Evolutionary conservation across 1,140 invertebrate species (phyloP), one percentile per base, ranked within the genome.

Genomic region (Papilio polyxenes): DNA sequence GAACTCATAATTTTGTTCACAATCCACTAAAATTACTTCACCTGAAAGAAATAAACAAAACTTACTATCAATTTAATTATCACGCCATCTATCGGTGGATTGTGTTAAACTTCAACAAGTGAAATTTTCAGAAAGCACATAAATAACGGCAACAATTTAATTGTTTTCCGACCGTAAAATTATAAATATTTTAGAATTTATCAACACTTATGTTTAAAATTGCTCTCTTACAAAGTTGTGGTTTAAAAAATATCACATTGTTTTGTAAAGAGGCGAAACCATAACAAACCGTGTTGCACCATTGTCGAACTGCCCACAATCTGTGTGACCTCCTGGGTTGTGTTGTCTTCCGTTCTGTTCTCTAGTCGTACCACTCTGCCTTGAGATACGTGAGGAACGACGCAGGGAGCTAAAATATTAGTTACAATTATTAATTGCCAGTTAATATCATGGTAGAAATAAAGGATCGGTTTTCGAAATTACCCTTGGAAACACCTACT

Each of bases 1-100:
- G 75, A 99, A 97, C 90, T 99, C 98, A 87, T 98, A 98, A 85
- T 98, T 97, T 81, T 97, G 95, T 81, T 98, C 97, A 89, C 99
- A 99, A 72, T 96, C 96, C 0, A 99, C 98, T 23, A 97, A 95
- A 44, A 99, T 95, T n/a, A 96, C 95, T 82, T 97, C 97, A 20
- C 98, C 94, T 95, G 84, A 5, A 91, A 89, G n/a, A 83, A 44
- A n/a, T n/a, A n/a, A n/a, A 44, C 4, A 44, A 44, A 44, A 44
- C 4, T 49, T 75, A 83, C n/a, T 62, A 51, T 56, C 15, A 82
- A 31, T 79, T 56, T 53, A 69, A 75, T 8, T 11, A 51, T 20
- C 8, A 51, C 44, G 20, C 62, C 62, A 65, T 37, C 72, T 75
- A 75, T 75, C 13, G 17, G n/a, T n/a, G 17, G 40, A 74, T 23